These are phyloP conservation scores for Scotopteryx bipunctaria DNA, from an alignment of 2,888 invertebrate species.

Conservation along the genomic window DNA sequence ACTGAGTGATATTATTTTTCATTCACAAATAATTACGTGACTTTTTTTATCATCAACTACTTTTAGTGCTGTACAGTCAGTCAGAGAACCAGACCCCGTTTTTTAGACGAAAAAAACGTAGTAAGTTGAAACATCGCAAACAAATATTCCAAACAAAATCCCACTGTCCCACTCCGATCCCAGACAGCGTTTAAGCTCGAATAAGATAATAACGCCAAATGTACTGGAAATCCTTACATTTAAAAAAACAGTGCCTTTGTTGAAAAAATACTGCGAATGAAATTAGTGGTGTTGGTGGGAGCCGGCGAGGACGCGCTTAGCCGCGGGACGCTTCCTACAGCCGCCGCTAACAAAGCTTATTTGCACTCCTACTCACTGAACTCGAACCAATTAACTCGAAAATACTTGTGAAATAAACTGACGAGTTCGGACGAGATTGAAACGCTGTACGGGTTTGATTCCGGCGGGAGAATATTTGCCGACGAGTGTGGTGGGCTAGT, in stretches of 20 bases:
- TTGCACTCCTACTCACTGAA: conserved; percentile 45
- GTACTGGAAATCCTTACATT: conserved; percentile 36
- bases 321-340: conserved; percentile 39
- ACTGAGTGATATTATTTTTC: conserved; percentile 21
- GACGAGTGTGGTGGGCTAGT: too few species aligned
- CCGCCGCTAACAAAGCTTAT: conserved; percentile 65
- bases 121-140: conserved; percentile 20
- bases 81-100: too few species aligned
- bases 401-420: too few species aligned
- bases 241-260: conserved; percentile 38
- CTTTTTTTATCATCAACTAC: too few species aligned
- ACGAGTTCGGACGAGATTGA: too few species aligned
- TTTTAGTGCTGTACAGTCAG: too few species aligned
- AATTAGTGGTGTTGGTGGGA: conserved; percentile 49
- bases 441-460: too few species aligned
- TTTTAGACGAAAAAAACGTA: background rate
- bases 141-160: conserved; percentile 27
- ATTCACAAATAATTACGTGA: too few species aligned
- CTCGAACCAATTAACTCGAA: conserved; percentile 36
- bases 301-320: conserved; percentile 34
- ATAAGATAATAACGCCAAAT: conserved; percentile 33
- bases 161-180: conserved; percentile 27
- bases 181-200: conserved; percentile 16
- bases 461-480: too few species aligned
- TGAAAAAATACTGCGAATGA: conserved; percentile 37